Base-by-base conservation (phyloP, 1,140 invertebrate genomes). In the Arctopsyche grandis region DNA sequence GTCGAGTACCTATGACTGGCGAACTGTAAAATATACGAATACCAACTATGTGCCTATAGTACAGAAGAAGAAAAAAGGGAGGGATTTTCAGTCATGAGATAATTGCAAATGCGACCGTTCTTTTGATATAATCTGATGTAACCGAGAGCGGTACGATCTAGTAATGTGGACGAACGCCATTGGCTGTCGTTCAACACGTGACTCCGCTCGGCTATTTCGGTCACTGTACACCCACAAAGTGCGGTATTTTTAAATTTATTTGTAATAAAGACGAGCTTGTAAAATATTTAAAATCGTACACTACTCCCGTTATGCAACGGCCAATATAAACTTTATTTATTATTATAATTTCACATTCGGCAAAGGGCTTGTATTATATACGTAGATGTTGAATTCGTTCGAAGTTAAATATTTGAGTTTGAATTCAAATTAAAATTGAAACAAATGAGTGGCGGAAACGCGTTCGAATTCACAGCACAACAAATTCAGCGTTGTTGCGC, bases 181-280 rank as follows among this genome's bases (percentile, higher is more conserved):
- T 66, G 56, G 58, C 56, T n/a, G 75, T n/a, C 10, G 63, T 58
- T 12, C 29, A 70, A 81, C 69, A 83, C 81, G 81, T 83, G 71
- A 81, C 83, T 83, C 69, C 38, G 1, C 14, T n/a, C 46, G 56
- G 86, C 87, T 87, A 88, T 88, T 88, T 85, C 79, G 86, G 85
- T 83, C 83, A 78, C 84, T 84, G 86, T 73, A 76, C 87, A 86
- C 86, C 85, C 86, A 87, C 85, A 88, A 88, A 89, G 84, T 88
- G 88, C 87, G 87, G 87, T 88, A 88, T 89, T 89, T 89, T 89
- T 89, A 89, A 89, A 88, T 85, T 66, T 79, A 76, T 58, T 60
- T 58, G 79, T 76, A 80, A 80, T 70, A 69, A 48, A 75, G 24
- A 10, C 38, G 52, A 46, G 71, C 26, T 21, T 48, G 77, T 22